Evolutionary conservation across 2,797 vertebrate genomes (phyloP), one percentile per base, ranked within the genome.

Genomic region (Graptemys geographica): DNA sequence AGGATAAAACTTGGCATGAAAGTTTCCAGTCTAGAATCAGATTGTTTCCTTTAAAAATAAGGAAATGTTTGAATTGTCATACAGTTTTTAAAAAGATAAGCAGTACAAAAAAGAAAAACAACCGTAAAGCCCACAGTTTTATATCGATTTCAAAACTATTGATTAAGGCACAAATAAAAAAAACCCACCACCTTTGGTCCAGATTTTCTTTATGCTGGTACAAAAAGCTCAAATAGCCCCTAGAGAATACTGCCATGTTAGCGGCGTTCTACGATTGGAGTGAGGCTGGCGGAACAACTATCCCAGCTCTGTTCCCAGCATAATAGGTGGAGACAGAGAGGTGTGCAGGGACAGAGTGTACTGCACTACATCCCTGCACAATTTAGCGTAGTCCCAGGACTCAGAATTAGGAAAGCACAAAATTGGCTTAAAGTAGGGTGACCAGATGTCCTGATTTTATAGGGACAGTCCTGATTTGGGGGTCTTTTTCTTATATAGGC

Each of bases 1-100:
- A 90, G 87, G 87, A 88, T 89, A 88, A 95, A 97, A 93, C 86
- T 92, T 95, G 95, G 90, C 93, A 93, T 94, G 95, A 88, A 94
- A 84, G 79, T 96, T 94, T 93, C 65, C 72, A 82, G 85, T 57
- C 55, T 90, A 47, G 84, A 93, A 81, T 95, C 96, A 94, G 6
- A 83, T 37, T 55, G 91, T 91, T 95, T 94, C 92, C 92, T 94
- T 92, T 92, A 95, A 96, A 76, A 94, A 95, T 93, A 80, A 82
- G 74, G 74, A 93, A 92, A 65, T 84, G 65, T 72, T 97, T 96
- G 94, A 88, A 92, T 90, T 11, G 1, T 52, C 1, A 1, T 53
- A 28, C 25, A 25, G 3, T 33, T 51, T 85, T 78, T 10, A 9
- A 27, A n/a, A 59, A 76, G 53, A 47, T 49, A 69, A 11, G 0